Evolutionary conservation across 2,888 invertebrate species (phyloP), one percentile per base, ranked within the genome.

Genomic region (Drosophila ustulata): DNA sequence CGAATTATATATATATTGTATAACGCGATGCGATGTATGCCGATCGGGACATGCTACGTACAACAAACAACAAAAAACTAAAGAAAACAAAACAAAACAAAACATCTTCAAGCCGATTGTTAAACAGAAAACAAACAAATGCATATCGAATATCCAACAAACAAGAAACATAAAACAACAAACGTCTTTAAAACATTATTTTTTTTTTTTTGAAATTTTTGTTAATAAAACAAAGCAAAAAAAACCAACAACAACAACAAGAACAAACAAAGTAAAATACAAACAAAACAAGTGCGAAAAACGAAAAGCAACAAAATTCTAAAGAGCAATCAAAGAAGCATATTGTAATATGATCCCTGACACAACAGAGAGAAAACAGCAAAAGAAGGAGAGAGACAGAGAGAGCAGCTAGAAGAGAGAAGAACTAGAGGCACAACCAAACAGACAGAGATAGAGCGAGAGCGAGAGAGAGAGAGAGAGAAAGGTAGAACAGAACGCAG

Each of bases 191-290:
- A 67, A 86, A 76, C 67, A 83, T 83, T 88, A 83, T 86, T 89
- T 87, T 89, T 89, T 89, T 80, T 86, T 89, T 87, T 89, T 89
- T 89, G 85, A 89, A 89, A 83, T 89, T 89, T 89, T 87, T 82
- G 89, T 82, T 87, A 88, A 82, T 88, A 86, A 86, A 86, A 79
- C 62, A 63, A 86, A 80, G 61, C 78, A 71, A 75, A 69, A 69
- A 55, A 65, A 28, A 51, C 50, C 45, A 56, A 50, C 58, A 63
- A 65, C 26, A 37, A 51, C 66, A 49, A 34, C 39, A 62, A 41
- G 25, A 37, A 69, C 47, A 64, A 52, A 55, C 30, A 50, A 26
- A 11, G 37, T 11, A 25, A 41, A 39, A 62, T n/a, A 63, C n/a
- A 26, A 61, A 64, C 50, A 55, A 30, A 43, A 32, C 37, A n/a